Evolutionary conservation across 2,888 invertebrate genomes (phyloP).

Genomic region (Muschampia plurimacula): DNA sequence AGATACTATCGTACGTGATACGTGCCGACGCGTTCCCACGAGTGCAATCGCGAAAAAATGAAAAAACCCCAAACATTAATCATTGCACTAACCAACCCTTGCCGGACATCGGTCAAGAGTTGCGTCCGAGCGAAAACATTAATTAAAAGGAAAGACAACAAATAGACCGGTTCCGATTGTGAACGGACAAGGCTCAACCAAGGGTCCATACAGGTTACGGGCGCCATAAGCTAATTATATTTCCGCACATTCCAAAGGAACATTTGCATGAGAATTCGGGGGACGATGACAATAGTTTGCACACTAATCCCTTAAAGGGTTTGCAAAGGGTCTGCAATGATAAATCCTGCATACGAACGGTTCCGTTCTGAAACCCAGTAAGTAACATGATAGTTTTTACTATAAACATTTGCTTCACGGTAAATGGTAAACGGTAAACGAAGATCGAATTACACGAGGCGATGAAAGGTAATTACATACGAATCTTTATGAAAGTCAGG

Average conservation of each 20-base stretch:
- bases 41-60: constrained; percentile 69
- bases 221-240: constrained; percentile 82
- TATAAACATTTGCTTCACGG: constrained; percentile 71
- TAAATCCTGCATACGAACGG: constrained; percentile 43
- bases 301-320: constrained; percentile 68
- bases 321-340: constrained; percentile 29
- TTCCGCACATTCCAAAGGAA: constrained; percentile 81
- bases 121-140: constrained; percentile 74
- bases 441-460: constrained; percentile 73
- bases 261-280: constrained; percentile 80
- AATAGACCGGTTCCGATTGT: constrained; percentile 68
- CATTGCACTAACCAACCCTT: constrained; percentile 55
- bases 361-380: constrained; percentile 65
- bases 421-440: constrained; percentile 53
- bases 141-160: constrained; percentile 76
- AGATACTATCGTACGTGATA: constrained; percentile 70
- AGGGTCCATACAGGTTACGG: constrained; percentile 49
- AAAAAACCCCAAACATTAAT: constrained; percentile 54
- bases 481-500: constrained; percentile 30
- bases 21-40: constrained; percentile 75
- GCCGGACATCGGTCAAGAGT: constrained; percentile 77
- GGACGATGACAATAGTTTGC: constrained; percentile 65
- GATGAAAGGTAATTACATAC: constrained; percentile 50
- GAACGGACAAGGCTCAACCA: constrained; percentile 59
- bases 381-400: constrained; percentile 73